Percentiles rank a stretch among this genome's conserved stretches.
Conservation (phyloP, 2,888 invertebrate species). For the Pandemis heparana region DNA sequence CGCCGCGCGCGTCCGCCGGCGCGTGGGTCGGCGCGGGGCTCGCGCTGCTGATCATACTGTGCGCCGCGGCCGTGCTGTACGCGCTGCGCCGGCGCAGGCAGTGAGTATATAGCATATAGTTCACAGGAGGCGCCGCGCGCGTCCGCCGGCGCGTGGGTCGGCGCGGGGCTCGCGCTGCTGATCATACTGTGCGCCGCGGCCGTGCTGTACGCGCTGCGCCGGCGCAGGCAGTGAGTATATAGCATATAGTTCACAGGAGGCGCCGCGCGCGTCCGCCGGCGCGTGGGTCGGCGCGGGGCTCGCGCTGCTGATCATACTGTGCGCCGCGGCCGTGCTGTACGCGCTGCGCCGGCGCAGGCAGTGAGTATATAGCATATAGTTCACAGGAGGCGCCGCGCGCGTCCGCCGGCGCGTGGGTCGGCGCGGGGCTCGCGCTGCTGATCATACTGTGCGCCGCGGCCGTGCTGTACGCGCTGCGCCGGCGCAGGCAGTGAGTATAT, state of each 20-base stretch:
- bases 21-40: conserved; percentile 62
- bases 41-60: conserved; percentile 61
- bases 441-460: conserved; percentile 61
- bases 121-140: conserved; percentile 49
- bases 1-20: conserved; percentile 53
- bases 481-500: conserved; percentile 76
- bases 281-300: conserved; percentile 62
- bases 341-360: conserved; percentile 66
- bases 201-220: conserved; percentile 61
- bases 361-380: too few species aligned
- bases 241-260: conserved; percentile 24
- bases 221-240: conserved; percentile 76
- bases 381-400: conserved; percentile 49
- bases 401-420: conserved; percentile 59
- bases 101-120: too few species aligned
- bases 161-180: conserved; percentile 59
- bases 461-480: conserved; percentile 61
- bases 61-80: conserved; percentile 62
- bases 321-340: conserved; percentile 62
- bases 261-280: conserved; percentile 53
- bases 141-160: conserved; percentile 59
- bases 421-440: conserved; percentile 59
- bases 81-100: conserved; percentile 66
- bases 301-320: conserved; percentile 61
- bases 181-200: conserved; percentile 61